Evolutionary conservation across 2,888 invertebrate species (phyloP).

Genomic region (Orchesellides sinensis): DNA sequence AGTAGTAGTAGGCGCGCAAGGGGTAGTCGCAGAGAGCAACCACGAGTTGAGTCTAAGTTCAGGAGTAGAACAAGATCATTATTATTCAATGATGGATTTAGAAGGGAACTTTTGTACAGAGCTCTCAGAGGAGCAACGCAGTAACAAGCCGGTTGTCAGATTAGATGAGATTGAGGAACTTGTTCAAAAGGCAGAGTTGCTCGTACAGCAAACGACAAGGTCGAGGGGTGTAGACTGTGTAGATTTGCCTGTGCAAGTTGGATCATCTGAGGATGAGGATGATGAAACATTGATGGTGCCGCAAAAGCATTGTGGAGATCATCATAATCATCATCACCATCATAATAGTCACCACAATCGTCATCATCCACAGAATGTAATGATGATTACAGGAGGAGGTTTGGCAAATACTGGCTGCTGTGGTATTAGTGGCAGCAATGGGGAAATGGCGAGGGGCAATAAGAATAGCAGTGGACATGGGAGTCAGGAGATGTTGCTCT

Average conservation of each 20-base stretch:
- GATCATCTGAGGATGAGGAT: constrained; percentile 69
- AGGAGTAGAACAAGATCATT: constrained; percentile 2
- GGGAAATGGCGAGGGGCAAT: constrained; percentile 52
- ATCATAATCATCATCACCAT: constrained; percentile 43
- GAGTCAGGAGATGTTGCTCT: constrained; percentile 57
- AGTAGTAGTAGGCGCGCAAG: constrained; percentile 21
- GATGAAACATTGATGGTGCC: constrained; percentile 61
- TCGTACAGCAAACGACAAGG: constrained; percentile 70
- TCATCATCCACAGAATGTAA: constrained; percentile 28
- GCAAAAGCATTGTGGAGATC: constrained; percentile 61
- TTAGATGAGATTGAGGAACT: constrained; percentile 72
- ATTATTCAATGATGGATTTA: constrained; percentile 59
- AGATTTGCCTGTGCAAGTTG: constrained; percentile 61
- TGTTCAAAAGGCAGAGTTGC: constrained; percentile 73
- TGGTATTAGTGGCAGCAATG: constrained; percentile 46
- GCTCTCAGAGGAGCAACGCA: constrained; percentile 5
- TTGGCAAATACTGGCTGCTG: constrained; percentile 29
- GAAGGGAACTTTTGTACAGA: constrained; percentile 41
- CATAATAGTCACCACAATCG: constrained; percentile 44
- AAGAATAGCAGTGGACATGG: constrained; percentile 52
- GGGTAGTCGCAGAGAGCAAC: not conserved
- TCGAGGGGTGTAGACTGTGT: constrained; percentile 66
- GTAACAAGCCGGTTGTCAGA: constrained; percentile 58
- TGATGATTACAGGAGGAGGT: constrained; percentile 39
- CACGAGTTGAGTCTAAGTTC: constrained; percentile 28